A percentile compares a stretch with the other conserved stretches of the same genome.
phyloP scores from a whole-genome alignment of 2,113 vertebrate genomes.

The Miniopterus natalensis region DNA sequence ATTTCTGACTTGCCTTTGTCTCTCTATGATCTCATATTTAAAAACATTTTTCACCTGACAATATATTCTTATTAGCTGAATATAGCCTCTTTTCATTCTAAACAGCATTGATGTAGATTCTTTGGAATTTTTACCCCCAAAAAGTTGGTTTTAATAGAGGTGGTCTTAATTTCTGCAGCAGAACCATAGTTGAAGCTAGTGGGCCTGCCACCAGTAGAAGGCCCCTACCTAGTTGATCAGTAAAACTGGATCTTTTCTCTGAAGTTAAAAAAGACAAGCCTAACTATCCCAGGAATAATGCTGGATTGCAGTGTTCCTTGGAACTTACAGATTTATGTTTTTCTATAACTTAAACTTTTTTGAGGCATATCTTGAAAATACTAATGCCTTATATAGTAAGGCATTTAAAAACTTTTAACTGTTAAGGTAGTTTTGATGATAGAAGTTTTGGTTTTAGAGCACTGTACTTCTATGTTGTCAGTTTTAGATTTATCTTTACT shows the following conservation, averaged over 20 bases:
- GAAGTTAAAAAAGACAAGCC: background rate
- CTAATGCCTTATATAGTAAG: background rate
- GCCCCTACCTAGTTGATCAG: background rate
- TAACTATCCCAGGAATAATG: background rate
- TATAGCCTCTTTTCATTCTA: background rate
- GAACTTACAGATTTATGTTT: conserved; percentile 26
- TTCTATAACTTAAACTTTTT: background rate
- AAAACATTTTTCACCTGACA: background rate
- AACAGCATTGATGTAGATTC: background rate
- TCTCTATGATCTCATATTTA: background rate
- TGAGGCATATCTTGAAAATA: background rate
- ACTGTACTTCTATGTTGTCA: background rate
- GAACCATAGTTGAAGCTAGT: background rate
- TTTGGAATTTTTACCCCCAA: conserved; percentile 17
- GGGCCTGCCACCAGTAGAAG: background rate
- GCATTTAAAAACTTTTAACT: background rate
- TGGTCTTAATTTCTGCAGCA: conserved; percentile 31
- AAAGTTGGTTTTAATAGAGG: background rate
- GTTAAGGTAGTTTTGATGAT: background rate
- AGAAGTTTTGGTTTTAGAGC: background rate
- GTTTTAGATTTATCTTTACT: background rate
- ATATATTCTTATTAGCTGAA: background rate
- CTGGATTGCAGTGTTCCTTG: conserved; percentile 4
- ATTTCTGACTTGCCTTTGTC: background rate
- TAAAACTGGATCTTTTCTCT: background rate